phyloP scores from a whole-genome alignment of 30 jellyfish, hydroid and myxozoan genomes.

The Aurelia sp. region DNA sequence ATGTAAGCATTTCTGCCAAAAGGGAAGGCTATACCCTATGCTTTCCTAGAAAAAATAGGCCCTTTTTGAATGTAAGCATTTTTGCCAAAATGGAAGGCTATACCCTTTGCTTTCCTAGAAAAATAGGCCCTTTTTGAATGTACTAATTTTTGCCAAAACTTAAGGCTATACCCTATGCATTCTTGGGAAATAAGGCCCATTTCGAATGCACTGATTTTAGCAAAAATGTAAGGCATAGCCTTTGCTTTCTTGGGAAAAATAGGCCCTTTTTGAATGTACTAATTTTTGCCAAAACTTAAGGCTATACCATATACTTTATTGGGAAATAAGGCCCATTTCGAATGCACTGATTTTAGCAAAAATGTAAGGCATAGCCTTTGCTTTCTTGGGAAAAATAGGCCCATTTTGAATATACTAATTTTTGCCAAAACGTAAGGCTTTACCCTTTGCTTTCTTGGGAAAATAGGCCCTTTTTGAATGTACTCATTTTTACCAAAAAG shows the following conservation, averaged over 20 bases:
- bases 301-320: background rate
- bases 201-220: background rate
- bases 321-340: background rate
- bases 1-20: no score
- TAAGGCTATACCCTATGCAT: background rate
- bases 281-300: background rate
- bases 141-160: background rate
- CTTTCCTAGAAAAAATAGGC: no score
- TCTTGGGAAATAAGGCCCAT: background rate
- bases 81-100: constrained; percentile 1
- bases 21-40: no score
- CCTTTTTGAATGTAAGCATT: background rate
- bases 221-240: background rate
- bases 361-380: no score
- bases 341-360: no score
- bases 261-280: no score
- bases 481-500: background rate
- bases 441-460: no score
- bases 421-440: no score
- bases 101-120: background rate
- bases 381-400: no score
- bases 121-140: background rate
- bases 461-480: background rate
- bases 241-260: background rate
- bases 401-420: no score